Base-by-base conservation (phyloP, 2,113 vertebrate genomes). In the Martes martes region DNA sequence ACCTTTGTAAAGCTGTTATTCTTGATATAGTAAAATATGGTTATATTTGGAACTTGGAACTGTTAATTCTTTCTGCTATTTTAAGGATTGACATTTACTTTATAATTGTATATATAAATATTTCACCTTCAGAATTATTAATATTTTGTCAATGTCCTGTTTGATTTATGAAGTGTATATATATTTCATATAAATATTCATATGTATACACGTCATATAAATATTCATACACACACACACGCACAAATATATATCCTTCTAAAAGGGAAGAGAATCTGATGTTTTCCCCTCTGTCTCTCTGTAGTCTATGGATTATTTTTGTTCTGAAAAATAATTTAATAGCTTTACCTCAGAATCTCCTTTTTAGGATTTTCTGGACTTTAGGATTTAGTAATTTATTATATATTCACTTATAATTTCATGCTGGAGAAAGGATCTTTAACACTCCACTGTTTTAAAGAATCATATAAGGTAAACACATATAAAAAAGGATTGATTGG, bases 61-160 rank as follows among this genome's bases (percentile, higher is more conserved):
- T 91, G 13, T 63, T 94, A 89, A 87, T 96, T 13, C 33, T 42
- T 84, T 74, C 47, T 85, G 76, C 36, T 91, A 73, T 89, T 91
- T 97, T 83, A 93, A 97, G 67, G 26, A 59, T 97, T 95, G 91
- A 28, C 11, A 47, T 95, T 85, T 79, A 89, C 23, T 86, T 92
- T 2, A 39, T 92, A 79, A 69, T 83, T 97, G 84, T 82, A 81
- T 69, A 63, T 65, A 24, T 94, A 94, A 83, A 59, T 92, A 91
- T 83, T 93, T 93, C n/a, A 92, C 33, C 11, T 92, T 95, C n/a
- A 74, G 11, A 42, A 65, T 84, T 86, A 21, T 88, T 78, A 33
- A 24, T 93, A 82, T 92, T 87, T 89, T 93, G 28, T 65, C 65
- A 81, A 10, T 94, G 87, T 74, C 31, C 55, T 85, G 5, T 89